Evolutionary conservation across 2,888 invertebrate genomes (phyloP).

Genomic region (Trachelus tabidus): DNA sequence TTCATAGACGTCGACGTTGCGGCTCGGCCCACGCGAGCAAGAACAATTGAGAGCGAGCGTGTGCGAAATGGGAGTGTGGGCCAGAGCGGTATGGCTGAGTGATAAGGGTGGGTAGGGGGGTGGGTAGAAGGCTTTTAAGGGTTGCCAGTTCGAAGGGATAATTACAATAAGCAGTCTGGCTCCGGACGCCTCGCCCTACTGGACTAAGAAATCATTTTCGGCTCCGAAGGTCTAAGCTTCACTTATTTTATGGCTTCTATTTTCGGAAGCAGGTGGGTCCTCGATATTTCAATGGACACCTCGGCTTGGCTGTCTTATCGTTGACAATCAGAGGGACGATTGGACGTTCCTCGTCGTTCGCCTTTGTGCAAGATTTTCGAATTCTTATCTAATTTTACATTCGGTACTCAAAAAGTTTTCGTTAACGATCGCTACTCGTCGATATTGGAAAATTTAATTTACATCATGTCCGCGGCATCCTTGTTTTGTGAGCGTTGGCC

Average conservation of each 20-base stretch:
- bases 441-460: slow-evolving; percentile 51
- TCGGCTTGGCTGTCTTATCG: neutral
- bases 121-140: slow-evolving; percentile 22
- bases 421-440: slow-evolving; percentile 11
- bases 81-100: slow-evolving; percentile 28
- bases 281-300: neutral
- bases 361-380: neutral
- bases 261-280: neutral
- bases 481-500: slow-evolving; percentile 56
- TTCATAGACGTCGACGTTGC: slow-evolving; percentile 47
- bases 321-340: neutral
- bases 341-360: neutral
- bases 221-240: slow-evolving; percentile 10
- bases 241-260: neutral
- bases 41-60: slow-evolving; percentile 57
- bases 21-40: slow-evolving; percentile 47
- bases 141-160: slow-evolving; percentile 47
- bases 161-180: slow-evolving; percentile 57
- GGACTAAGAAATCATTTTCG: slow-evolving; percentile 48
- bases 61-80: slow-evolving; percentile 41
- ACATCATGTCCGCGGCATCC: slow-evolving; percentile 50
- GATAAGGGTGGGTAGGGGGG: slow-evolving; percentile 27
- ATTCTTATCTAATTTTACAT: neutral
- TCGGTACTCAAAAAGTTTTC: slow-evolving; percentile 7
- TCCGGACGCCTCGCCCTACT: slow-evolving; percentile 33